Evolutionary conservation across 92 coral and sea anemone species (phyloP), one percentile per base, ranked within the genome.

Genomic region (Porites divaricata): DNA sequence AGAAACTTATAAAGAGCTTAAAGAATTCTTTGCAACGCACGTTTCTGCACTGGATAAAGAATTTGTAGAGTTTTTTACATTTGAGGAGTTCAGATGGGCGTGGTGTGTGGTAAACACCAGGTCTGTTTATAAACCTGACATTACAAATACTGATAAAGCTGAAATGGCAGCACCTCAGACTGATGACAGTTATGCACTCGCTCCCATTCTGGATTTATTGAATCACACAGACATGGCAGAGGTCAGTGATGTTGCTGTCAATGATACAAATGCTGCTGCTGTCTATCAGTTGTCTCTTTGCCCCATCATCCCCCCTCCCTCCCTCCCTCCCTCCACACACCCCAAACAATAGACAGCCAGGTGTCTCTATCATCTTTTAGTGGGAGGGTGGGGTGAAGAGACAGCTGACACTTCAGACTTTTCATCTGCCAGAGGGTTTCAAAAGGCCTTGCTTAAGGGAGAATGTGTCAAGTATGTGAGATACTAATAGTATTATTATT

Each of bases 61-160:
- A 20, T 79, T 85, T 67, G 58, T 72, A 9, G 74, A 70, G 1
- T 23, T 21, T 6, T 67, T 94, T 17, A 88, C 91, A 10, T 83
- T 85, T 76, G 96, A 95, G 0, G 85, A 84, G 83, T 95, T 90
- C 80, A 86, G 83, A 69, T 96, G 99, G 99, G 98, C 98, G n/a
- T 96, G 99, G 99, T 90, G 86, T 91, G 95, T 94, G 12, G 95
- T 94, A 9, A 96, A 96, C 62, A 96, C 99, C 45, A 85, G 99
- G 65, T 96, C 96, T 54, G 99, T 96, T 59, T 96, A 89, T 77
- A 83, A 90, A 89, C 81, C 87, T 10, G 24, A 72, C 59, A 17
- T 26, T 4, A 35, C n/a, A 23, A 8, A 28, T 14, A 0, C 49
- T 4, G 49, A 6, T 19, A 51, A 25, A 6, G 69, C 10, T 72